Conservation (phyloP, 2,113 vertebrate genomes). For the Misgurnus mizolepis region DNA sequence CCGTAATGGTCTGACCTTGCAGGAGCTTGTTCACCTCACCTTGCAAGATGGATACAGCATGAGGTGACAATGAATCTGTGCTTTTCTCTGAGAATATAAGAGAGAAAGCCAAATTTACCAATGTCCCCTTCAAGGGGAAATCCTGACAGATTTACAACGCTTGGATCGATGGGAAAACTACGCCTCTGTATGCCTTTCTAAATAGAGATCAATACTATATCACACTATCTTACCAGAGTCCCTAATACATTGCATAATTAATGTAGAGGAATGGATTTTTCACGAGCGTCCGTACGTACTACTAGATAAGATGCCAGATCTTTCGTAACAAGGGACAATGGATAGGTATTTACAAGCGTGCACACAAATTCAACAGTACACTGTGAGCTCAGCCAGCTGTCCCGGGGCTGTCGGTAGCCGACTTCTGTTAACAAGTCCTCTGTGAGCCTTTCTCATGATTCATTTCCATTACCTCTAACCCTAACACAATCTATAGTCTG, state of each 20-base stretch:
- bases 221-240: background rate
- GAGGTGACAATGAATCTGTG: slow-evolving; percentile 13
- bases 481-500: background rate
- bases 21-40: slow-evolving; percentile 37
- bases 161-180: background rate
- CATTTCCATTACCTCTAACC: background rate
- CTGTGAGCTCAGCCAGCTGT: slow-evolving; percentile 63
- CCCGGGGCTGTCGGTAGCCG: slow-evolving; percentile 41
- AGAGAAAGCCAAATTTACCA: slow-evolving; percentile 27
- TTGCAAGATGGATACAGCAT: slow-evolving; percentile 1
- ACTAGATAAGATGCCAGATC: slow-evolving; percentile 29
- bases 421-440: slow-evolving; percentile 14
- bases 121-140: slow-evolving; percentile 42
- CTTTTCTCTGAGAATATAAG: slow-evolving; percentile 5
- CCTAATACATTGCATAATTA: background rate
- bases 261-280: slow-evolving; percentile 14
- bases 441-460: slow-evolving; percentile 12
- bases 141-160: slow-evolving; percentile 8
- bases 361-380: slow-evolving; percentile 42
- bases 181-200: background rate
- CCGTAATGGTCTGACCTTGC: slow-evolving; percentile 52
- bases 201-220: slow-evolving; percentile 13
- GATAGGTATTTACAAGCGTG: slow-evolving; percentile 67
- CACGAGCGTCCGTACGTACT: background rate
- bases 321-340: slow-evolving; percentile 55